A percentile compares a stretch with the other conserved stretches of the same genome.
These are phyloP conservation scores for Automeris io DNA, from an alignment of 2,888 invertebrate genomes.

Conservation along the genomic window DNA sequence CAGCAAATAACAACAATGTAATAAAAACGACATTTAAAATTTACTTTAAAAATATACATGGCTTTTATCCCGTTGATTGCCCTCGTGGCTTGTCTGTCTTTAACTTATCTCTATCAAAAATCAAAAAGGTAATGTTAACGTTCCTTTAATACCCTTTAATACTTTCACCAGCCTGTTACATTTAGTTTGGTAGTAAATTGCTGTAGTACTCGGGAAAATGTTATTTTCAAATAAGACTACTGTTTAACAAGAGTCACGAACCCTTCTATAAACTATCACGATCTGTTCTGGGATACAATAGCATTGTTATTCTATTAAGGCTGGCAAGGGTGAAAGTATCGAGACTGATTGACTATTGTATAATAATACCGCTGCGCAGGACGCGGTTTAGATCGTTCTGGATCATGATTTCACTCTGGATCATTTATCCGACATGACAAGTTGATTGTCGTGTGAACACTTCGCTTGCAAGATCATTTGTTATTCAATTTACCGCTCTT, in stretches of 20 bases:
- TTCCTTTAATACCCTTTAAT: slow-evolving; percentile 36
- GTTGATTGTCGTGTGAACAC: slow-evolving; percentile 66
- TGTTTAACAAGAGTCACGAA: slow-evolving; percentile 67
- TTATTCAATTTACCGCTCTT: slow-evolving; percentile 50
- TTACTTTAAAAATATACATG: slow-evolving; percentile 13
- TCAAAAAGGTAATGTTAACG: slow-evolving; percentile 22
- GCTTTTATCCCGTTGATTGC: slow-evolving; percentile 13
- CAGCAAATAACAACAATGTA: slow-evolving; percentile 11
- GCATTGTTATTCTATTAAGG: slow-evolving; percentile 64
- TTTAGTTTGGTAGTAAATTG: slow-evolving; percentile 54
- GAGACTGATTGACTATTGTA: slow-evolving; percentile 63
- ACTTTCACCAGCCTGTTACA: slow-evolving; percentile 63
- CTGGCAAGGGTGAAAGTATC: slow-evolving; percentile 66
- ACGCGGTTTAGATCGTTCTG: slow-evolving; percentile 46
- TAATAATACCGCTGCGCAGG: slow-evolving; percentile 34
- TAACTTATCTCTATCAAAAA: slow-evolving; percentile 7
- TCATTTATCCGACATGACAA: slow-evolving; percentile 53
- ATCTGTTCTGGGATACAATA: slow-evolving; percentile 58
- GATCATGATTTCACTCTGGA: slow-evolving; percentile 56
- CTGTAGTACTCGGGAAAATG: slow-evolving; percentile 51
- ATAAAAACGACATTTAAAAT: slow-evolving; percentile 13
- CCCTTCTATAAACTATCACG: slow-evolving; percentile 67
- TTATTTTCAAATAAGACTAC: slow-evolving; percentile 64
- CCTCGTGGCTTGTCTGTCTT: slow-evolving; percentile 17
- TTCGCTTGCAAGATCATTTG: slow-evolving; percentile 40